Evolutionary conservation across 2,797 vertebrate genomes (phyloP).

Genomic region (Eutrigla gurnardus): DNA sequence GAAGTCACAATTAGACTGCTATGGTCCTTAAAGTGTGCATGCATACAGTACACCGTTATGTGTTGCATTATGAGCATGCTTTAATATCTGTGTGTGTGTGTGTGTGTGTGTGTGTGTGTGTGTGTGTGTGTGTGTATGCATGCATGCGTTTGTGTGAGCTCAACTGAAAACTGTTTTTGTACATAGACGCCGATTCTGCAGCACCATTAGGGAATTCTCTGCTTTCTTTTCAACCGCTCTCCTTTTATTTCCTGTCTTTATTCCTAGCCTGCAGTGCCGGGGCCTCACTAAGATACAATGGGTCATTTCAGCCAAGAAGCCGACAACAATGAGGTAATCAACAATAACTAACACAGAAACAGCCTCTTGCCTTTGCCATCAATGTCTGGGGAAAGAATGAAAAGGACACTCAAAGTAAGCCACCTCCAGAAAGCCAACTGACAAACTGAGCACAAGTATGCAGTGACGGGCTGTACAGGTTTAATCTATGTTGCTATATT

Average conservation of each 20-base stretch:
- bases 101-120: background rate
- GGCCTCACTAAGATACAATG: slow-evolving; percentile 56
- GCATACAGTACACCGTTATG: background rate
- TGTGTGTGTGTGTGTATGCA: slow-evolving; percentile 5
- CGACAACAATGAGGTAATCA: slow-evolving; percentile 60
- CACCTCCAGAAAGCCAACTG: slow-evolving; percentile 20
- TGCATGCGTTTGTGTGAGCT: slow-evolving; percentile 14
- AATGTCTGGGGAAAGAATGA: slow-evolving; percentile 31
- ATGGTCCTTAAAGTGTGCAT: background rate
- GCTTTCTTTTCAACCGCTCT: slow-evolving; percentile 65
- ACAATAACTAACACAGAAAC: slow-evolving; percentile 57
- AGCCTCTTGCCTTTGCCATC: slow-evolving; percentile 31
- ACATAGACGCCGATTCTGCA: slow-evolving; percentile 58
- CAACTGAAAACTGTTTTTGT: slow-evolving; percentile 55
- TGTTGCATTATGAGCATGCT: background rate
- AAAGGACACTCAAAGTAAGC: slow-evolving; percentile 26
- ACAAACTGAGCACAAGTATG: background rate
- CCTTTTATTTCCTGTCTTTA: slow-evolving; percentile 71
- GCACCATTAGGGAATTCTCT: slow-evolving; percentile 69
- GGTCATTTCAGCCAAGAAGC: slow-evolving; percentile 63
- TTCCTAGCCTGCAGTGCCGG: slow-evolving; percentile 44
- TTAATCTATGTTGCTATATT: slow-evolving; percentile 31
- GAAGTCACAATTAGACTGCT: too few species aligned
- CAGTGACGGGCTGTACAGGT: slow-evolving; percentile 21
- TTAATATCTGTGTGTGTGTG: background rate